Conservation (phyloP, 1,140 invertebrate genomes). For the Drosophila ogumai region DNA sequence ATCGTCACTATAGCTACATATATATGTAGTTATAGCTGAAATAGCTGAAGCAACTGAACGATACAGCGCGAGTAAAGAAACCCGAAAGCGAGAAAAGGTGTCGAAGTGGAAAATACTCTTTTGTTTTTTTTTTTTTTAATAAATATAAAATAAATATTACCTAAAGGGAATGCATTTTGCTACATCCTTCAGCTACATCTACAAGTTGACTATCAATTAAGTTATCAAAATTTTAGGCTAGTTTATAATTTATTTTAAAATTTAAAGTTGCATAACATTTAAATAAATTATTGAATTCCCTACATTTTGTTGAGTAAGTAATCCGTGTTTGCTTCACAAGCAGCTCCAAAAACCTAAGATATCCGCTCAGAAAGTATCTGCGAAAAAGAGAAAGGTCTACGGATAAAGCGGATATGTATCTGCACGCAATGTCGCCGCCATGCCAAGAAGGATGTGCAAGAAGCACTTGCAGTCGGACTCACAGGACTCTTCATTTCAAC, state of each 20-base stretch:
- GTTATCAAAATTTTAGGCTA: neutral
- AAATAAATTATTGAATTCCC: neutral
- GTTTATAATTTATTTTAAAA: too few relatives aligned
- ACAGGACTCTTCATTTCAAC: conserved; percentile 40
- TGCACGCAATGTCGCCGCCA: conserved; percentile 25
- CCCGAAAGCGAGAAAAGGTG: conserved; percentile 8
- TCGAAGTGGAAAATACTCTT: conserved; percentile 7
- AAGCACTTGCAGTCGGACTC: conserved; percentile 15
- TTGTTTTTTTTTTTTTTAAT: too few relatives aligned
- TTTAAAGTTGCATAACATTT: neutral
- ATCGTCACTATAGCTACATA: conserved; percentile 35
- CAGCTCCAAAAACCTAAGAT: too few relatives aligned
- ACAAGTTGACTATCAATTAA: too few relatives aligned
- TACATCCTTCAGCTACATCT: too few relatives aligned
- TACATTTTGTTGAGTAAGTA: neutral
- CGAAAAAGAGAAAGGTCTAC: neutral
- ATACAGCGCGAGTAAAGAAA: conserved; percentile 46
- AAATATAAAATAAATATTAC: too few relatives aligned
- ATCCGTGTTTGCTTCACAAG: too few relatives aligned
- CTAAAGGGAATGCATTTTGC: neutral
- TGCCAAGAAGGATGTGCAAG: conserved; percentile 30
- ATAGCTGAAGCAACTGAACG: conserved; percentile 50
- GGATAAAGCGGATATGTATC: conserved; percentile 32
- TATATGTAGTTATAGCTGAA: too few relatives aligned
- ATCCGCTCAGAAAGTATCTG: neutral